A percentile compares a stretch with the other conserved stretches of the same genome.
phyloP scores from a whole-genome alignment of 92 coral and sea anemone species.

The Siderastrea radians region DNA sequence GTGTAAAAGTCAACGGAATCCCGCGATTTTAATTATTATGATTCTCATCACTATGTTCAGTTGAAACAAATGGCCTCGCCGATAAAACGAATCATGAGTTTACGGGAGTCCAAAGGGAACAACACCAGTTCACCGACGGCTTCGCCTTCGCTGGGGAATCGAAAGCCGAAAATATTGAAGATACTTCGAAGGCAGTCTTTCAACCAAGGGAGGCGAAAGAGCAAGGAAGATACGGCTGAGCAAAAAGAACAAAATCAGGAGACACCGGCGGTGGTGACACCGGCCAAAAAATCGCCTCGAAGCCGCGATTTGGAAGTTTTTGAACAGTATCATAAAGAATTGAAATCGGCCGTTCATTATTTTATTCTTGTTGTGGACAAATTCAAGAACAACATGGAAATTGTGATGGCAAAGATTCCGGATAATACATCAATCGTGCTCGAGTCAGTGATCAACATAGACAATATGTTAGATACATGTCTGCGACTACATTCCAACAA shows the following conservation, averaged over 20 bases:
- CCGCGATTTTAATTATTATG: constrained; percentile 15
- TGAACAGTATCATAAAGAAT: constrained; percentile 88
- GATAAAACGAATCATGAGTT: constrained; percentile 70
- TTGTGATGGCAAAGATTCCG: constrained; percentile 94
- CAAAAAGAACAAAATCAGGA: neutral
- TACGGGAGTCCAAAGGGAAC: constrained; percentile 32
- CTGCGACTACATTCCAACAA: constrained; percentile 84
- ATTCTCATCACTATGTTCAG: neutral
- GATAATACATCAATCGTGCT: constrained; percentile 92
- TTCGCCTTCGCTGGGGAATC: constrained; percentile 29
- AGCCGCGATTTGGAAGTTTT: constrained; percentile 93
- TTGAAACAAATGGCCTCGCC: constrained; percentile 67
- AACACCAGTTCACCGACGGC: constrained; percentile 3
- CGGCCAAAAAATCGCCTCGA: constrained; percentile 59
- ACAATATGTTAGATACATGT: constrained; percentile 90
- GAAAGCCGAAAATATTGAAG: constrained; percentile 77
- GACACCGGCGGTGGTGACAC: constrained; percentile 19
- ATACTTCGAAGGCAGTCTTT: constrained; percentile 86
- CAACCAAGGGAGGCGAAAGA: constrained; percentile 69
- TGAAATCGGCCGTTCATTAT: constrained; percentile 85
- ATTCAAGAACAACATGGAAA: constrained; percentile 73
- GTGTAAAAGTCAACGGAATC: constrained; percentile 9
- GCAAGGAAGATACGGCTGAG: constrained; percentile 41
- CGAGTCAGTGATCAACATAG: constrained; percentile 94
- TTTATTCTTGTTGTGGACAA: constrained; percentile 86